Evolutionary conservation across 1,140 invertebrate species (phyloP).

Genomic region (Littorina saxatilis): DNA sequence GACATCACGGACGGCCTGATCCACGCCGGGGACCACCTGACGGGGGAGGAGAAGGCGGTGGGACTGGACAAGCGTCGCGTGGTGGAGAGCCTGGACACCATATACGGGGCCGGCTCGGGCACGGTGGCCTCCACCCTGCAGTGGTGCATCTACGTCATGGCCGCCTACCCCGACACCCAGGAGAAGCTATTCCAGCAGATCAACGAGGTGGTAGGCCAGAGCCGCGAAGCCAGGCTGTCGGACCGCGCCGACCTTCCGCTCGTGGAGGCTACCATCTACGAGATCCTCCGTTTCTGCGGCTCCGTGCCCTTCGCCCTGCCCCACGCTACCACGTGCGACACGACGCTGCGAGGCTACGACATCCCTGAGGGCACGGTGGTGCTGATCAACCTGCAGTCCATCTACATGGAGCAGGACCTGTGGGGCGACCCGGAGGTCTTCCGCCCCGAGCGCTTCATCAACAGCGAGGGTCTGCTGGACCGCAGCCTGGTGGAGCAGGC

Average conservation of each 20-base stretch:
- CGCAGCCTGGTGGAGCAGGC: conserved; percentile 36
- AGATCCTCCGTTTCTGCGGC: conserved; percentile 76
- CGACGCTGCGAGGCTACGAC: conserved; percentile 63
- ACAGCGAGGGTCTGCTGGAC: conserved; percentile 80
- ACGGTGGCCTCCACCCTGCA: conserved; percentile 88
- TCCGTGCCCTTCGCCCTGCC: conserved; percentile 45
- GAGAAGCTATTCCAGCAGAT: conserved; percentile 90
- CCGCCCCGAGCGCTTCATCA: conserved; percentile 84
- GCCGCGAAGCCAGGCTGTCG: conserved; percentile 80
- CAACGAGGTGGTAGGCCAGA: conserved; percentile 84
- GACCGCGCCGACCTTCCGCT: conserved; percentile 28
- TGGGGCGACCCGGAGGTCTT: conserved; percentile 84
- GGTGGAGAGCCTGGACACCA: conserved; percentile 77
- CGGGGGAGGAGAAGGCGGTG: neutral
- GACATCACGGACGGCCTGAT: conserved; percentile 42
- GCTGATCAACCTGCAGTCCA: conserved; percentile 66
- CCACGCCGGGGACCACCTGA: conserved; percentile 18
- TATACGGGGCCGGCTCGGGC: conserved; percentile 93
- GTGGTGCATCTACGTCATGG: conserved; percentile 91
- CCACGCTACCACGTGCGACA: conserved; percentile 56
- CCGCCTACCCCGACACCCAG: conserved; percentile 84
- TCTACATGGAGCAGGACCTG: conserved; percentile 68
- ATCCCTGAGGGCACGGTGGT: conserved; percentile 71
- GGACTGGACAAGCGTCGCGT: conserved; percentile 6
- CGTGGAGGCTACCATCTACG: conserved; percentile 34